Percentiles rank a stretch among this genome's conserved stretches.
These are phyloP conservation scores for Ptyas mucosa DNA, from an alignment of 2,113 vertebrate genomes.

Conservation along the genomic window DNA sequence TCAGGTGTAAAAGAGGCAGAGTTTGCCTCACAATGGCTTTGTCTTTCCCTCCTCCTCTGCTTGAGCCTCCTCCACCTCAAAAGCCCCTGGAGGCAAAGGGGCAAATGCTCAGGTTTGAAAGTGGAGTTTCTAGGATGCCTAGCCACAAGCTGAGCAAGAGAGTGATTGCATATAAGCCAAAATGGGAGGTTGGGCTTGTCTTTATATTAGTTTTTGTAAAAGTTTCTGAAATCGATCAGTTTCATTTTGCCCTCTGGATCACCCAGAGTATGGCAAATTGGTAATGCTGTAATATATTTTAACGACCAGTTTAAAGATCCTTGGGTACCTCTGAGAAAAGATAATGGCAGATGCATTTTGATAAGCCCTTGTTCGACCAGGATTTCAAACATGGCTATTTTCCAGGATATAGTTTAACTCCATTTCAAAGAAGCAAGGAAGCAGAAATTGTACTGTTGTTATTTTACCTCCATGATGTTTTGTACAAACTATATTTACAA, in stretches of 20 bases:
- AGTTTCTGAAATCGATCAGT: not conserved
- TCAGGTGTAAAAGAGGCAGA: not conserved
- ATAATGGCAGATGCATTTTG: not conserved
- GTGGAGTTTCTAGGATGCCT: not conserved
- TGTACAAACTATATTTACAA: not conserved
- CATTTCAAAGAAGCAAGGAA: slow-evolving; percentile 3
- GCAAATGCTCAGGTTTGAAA: not conserved
- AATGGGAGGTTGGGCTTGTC: not conserved
- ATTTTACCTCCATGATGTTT: not conserved
- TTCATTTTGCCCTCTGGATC: slow-evolving; percentile 16
- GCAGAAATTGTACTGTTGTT: not conserved
- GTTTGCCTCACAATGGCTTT: not conserved
- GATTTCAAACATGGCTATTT: slow-evolving; percentile 7
- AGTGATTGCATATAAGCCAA: not conserved
- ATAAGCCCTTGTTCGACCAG: slow-evolving; percentile 34
- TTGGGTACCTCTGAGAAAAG: slow-evolving; percentile 36
- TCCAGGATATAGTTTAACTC: slow-evolving; percentile 13
- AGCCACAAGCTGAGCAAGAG: not conserved
- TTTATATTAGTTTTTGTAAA: not conserved
- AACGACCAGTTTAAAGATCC: slow-evolving; percentile 44
- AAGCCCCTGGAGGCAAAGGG: not conserved
- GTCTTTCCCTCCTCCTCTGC: not conserved
- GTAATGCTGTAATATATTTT: slow-evolving; percentile 38
- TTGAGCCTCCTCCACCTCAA: not conserved
- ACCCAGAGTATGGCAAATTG: not conserved